A percentile compares a stretch with the other conserved stretches of the same genome.
Evolutionary conservation across 2,113 vertebrate species (phyloP).

Genomic region (Atrichornis clamosus): DNA sequence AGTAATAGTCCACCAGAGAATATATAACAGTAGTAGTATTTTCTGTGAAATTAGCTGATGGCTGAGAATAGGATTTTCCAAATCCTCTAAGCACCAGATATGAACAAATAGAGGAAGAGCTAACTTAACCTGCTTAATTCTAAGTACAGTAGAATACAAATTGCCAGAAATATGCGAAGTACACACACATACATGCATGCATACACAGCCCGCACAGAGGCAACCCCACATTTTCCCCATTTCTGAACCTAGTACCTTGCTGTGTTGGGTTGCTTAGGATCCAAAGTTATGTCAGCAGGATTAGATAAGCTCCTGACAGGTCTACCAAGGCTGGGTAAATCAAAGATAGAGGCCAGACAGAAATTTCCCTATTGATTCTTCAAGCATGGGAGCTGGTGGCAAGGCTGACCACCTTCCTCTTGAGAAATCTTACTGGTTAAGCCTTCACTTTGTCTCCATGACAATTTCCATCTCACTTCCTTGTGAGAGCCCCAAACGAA

Average conservation of each 20-base stretch:
- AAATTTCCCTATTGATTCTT: neutral
- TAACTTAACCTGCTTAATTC: constrained; percentile 41
- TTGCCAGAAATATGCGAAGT: neutral
- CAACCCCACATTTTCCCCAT: neutral
- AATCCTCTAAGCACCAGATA: constrained; percentile 31
- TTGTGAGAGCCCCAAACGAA: neutral
- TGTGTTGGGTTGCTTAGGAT: constrained; percentile 6
- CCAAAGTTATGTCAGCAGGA: constrained; percentile 9
- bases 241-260: constrained; percentile 13
- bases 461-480: constrained; percentile 26
- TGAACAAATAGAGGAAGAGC: constrained; percentile 10
- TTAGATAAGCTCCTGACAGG: neutral
- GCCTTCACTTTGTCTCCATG: constrained; percentile 32
- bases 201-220: neutral
- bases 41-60: constrained; percentile 16
- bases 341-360: neutral
- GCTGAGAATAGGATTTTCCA: constrained; percentile 38
- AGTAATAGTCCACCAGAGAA: neutral
- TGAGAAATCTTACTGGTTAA: constrained; percentile 6
- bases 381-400: neutral
- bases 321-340: neutral
- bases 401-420: neutral
- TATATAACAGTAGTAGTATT: neutral
- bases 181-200: accelerated
- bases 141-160: neutral